A percentile compares a stretch with the other conserved stretches of the same genome.
These are phyloP conservation scores for Jordanella pulchra DNA, from an alignment of 2,797 vertebrate species.

Conservation along the genomic window DNA sequence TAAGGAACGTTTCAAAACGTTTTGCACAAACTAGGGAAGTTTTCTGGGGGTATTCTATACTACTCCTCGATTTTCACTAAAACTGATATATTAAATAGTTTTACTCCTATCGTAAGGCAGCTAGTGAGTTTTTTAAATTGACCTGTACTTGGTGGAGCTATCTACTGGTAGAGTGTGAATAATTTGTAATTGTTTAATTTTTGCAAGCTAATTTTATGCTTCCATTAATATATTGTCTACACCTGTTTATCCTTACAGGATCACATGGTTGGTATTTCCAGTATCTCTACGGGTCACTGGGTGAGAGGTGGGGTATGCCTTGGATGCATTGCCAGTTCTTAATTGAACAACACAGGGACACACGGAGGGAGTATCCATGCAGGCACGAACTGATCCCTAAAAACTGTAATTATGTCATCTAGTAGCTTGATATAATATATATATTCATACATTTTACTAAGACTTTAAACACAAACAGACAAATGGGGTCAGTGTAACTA, in stretches of 20 bases:
- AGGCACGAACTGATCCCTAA: not conserved
- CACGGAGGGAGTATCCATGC: not conserved
- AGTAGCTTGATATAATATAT: no score
- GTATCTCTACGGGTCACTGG: not conserved
- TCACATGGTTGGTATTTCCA: not conserved
- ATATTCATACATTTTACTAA: not conserved
- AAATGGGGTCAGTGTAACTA: not conserved
- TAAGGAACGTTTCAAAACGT: not conserved
- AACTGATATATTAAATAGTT: not conserved
- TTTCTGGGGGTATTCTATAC: not conserved
- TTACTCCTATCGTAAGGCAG: not conserved
- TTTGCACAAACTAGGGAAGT: not conserved
- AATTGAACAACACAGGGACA: not conserved
- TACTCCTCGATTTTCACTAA: not conserved
- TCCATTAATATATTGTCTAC: not conserved
- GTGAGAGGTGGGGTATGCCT: not conserved
- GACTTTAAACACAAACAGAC: not conserved
- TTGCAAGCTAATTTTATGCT: not conserved
- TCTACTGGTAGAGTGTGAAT: not conserved
- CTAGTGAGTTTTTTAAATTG: not conserved
- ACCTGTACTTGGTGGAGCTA: not conserved
- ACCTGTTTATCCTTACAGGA: not conserved
- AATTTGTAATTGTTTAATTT: not conserved
- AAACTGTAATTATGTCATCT: not conserved
- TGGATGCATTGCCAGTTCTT: not conserved